phyloP scores from a whole-genome alignment of 2,113 vertebrate species.

The Microtus oregoni region DNA sequence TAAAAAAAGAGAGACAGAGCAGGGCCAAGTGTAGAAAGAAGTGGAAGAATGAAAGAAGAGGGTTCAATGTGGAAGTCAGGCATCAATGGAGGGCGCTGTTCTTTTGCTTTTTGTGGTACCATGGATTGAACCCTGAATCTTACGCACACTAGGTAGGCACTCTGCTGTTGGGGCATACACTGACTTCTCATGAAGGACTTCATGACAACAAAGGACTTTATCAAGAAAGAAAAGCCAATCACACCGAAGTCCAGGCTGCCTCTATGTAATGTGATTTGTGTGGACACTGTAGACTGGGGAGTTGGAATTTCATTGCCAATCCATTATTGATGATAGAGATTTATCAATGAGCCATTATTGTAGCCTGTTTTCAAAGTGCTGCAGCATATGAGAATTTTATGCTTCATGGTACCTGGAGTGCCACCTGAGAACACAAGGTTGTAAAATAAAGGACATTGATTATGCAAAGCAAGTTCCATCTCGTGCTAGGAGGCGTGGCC shows the following conservation, averaged over 20 bases:
- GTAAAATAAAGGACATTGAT: slow-evolving; percentile 37
- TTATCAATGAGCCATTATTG: slow-evolving; percentile 33
- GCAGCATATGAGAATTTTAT: slow-evolving; percentile 38
- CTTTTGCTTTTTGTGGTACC: background rate
- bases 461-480: slow-evolving; percentile 26
- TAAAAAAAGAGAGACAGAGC: background rate
- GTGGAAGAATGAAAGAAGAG: background rate
- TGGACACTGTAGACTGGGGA: background rate
- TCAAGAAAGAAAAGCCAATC: background rate
- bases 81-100: background rate
- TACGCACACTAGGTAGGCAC: background rate
- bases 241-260: background rate
- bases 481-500: background rate
- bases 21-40: background rate
- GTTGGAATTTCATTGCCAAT: background rate
- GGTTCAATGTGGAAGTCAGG: background rate
- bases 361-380: background rate
- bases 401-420: background rate
- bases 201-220: background rate
- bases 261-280: background rate
- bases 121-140: background rate
- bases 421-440: background rate
- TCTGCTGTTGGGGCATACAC: background rate
- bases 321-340: slow-evolving; percentile 33
- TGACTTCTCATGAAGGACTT: background rate